Percentiles rank a stretch among this genome's conserved stretches.
These are phyloP conservation scores for Hetaerina titia DNA, from an alignment of 2,888 invertebrate genomes.

Conservation along the genomic window DNA sequence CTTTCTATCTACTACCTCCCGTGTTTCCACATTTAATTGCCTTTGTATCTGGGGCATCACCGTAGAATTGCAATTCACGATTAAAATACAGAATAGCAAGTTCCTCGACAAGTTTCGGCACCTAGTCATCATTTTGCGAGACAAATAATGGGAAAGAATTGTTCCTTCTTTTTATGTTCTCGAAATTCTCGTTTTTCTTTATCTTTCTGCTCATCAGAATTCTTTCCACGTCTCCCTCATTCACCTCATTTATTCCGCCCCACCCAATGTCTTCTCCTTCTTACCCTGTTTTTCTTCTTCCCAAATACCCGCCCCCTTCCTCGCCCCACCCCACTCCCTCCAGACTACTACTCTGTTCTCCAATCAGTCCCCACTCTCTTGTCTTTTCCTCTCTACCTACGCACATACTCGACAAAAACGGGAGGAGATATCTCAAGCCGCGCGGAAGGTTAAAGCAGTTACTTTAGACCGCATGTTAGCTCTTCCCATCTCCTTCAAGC, in stretches of 20 bases:
- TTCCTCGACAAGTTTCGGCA: too few relatives aligned
- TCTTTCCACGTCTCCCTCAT: not conserved
- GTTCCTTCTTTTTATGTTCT: not conserved
- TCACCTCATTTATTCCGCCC: not conserved
- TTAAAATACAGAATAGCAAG: too few relatives aligned
- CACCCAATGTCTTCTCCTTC: not conserved
- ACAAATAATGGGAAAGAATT: not conserved
- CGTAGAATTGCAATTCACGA: too few relatives aligned
- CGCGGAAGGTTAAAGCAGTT: constrained; percentile 20
- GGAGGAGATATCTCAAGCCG: constrained; percentile 36
- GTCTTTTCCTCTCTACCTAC: not conserved
- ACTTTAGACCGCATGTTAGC: constrained; percentile 23
- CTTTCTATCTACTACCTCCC: too few relatives aligned
- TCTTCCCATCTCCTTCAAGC: not conserved
- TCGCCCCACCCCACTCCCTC: not conserved
- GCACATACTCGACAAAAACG: not conserved
- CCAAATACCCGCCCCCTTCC: not conserved
- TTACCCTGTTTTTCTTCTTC: not conserved
- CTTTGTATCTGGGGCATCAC: too few relatives aligned
- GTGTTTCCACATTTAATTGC: too few relatives aligned
- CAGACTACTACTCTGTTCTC: not conserved
- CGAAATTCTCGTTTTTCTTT: not conserved
- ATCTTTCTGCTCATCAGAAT: not conserved
- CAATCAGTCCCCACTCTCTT: not conserved
- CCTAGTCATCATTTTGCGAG: not conserved